Evolutionary conservation across 2,888 invertebrate genomes (phyloP), one percentile per base, ranked within the genome.

Genomic region (Operophtera brumata): DNA sequence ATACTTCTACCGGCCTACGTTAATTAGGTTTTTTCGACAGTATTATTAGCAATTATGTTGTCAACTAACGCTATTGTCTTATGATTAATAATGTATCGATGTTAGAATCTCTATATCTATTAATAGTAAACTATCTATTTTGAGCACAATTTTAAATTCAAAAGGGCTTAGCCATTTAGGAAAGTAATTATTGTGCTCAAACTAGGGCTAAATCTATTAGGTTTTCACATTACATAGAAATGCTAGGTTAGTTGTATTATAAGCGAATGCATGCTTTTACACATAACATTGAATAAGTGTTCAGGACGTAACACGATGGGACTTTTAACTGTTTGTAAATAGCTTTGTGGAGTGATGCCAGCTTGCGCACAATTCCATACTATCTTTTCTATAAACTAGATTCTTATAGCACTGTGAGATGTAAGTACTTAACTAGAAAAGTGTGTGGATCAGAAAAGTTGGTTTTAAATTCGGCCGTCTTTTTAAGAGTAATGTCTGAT

Each of bases 61-160:
- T 57, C 26, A 64, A 66, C 62, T 65, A 69, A 70, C 69, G 71
- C 71, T 71, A 69, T 67, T 67, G 71, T 82, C 80, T 81, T 81
- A 81, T 80, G 83, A 82, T 69, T 70, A 70, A 65, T 58, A 63
- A 74, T 69, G 71, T 79, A 78, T 81, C 76, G 79, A 80, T 75
- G 65, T 69, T 70, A 67, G 63, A 60, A 54, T 65, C 59, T 59
- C 57, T 64, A 61, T 56, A 54, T 54, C 43, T 57, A 63, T 20
- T 20, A 20, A 20, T 20, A 20, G 39, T 50, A 36, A 47, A 7
- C 45, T 47, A 32, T 42, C 37, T 61, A 43, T 57, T 62, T 67
- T 64, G 61, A 61, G 61, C 58, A 65, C 57, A 61, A 59, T 54
- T 57, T 39, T 10, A 13, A 20, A 47, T 32, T 14, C 36, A 34